These are phyloP conservation scores for Pocillopora damicornis DNA, from an alignment of 64 coral and sea anemone genomes.

Conservation along the genomic window DNA sequence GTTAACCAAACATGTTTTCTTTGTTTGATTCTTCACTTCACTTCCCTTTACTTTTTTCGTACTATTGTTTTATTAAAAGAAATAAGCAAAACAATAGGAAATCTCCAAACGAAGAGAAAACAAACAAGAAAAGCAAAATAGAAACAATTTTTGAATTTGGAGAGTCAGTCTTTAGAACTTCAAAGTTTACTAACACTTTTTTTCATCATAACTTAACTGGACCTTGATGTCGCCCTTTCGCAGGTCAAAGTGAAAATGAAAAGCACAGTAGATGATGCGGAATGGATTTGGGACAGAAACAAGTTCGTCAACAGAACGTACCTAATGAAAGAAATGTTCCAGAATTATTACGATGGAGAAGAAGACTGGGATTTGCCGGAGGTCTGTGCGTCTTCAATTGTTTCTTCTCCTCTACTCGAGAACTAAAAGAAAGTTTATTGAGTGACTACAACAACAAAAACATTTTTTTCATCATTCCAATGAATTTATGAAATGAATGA, in stretches of 20 bases:
- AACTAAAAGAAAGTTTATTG: no score
- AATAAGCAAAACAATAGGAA: no score
- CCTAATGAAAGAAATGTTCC: slow-evolving; percentile 95
- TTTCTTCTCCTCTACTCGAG: not conserved
- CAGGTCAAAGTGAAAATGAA: slow-evolving; percentile 92
- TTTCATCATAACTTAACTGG: not conserved
- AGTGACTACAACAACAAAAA: no score
- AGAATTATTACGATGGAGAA: slow-evolving; percentile 80
- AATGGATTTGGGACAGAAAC: slow-evolving; percentile 90
- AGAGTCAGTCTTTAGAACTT: not conserved
- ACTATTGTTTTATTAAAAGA: no score
- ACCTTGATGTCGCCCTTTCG: not conserved
- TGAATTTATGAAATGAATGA: no score
- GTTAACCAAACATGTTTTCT: no score
- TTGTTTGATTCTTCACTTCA: no score
- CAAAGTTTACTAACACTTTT: not conserved
- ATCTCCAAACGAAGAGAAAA: no score
- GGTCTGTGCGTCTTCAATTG: slow-evolving; percentile 13
- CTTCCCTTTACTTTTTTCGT: no score
- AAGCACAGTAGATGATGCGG: slow-evolving; percentile 70
- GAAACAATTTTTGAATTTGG: no score
- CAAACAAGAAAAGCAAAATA: no score
- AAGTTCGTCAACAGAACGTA: slow-evolving; percentile 92
- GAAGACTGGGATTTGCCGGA: slow-evolving; percentile 76
- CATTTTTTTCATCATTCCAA: no score